phyloP scores from a whole-genome alignment of 2,797 vertebrate species.

The Gadopsis marmoratus region DNA sequence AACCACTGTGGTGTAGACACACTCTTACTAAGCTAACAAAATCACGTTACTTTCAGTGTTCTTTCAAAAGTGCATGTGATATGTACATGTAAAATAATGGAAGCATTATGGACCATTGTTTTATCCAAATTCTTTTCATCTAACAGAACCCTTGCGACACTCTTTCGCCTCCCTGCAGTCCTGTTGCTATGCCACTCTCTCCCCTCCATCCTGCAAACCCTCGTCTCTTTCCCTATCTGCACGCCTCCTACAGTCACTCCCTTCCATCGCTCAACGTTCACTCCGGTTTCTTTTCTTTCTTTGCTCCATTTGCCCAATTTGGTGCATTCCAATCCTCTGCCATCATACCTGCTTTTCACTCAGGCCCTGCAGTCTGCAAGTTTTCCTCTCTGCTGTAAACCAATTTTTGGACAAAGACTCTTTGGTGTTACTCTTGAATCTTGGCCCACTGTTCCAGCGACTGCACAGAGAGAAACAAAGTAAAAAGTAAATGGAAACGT shows the following conservation, averaged over 20 bases:
- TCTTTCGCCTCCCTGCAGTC: not conserved
- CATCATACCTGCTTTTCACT: conserved; percentile 83
- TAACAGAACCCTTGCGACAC: not conserved
- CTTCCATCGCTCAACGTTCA: conserved; percentile 39
- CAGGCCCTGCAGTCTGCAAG: conserved; percentile 37
- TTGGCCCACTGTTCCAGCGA: conserved; percentile 47
- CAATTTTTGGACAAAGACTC: conserved; percentile 73
- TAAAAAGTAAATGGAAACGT: conserved; percentile 11
- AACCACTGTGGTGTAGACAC: not conserved
- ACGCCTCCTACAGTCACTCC: conserved; percentile 41
- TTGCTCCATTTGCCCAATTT: conserved; percentile 65
- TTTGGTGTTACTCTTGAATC: conserved; percentile 57
- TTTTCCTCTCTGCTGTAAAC: conserved; percentile 66
- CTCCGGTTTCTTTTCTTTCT: conserved; percentile 50
- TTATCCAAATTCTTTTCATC: not conserved
- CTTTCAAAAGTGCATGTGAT: not conserved
- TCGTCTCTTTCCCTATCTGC: conserved; percentile 22
- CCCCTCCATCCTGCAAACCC: conserved; percentile 12
- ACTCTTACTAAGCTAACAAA: not conserved
- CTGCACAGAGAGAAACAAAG: conserved; percentile 23
- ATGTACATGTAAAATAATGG: not conserved
- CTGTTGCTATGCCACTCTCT: conserved; percentile 16
- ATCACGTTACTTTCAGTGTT: no score
- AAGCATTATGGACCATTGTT: not conserved
- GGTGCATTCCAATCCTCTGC: conserved; percentile 83